Evolutionary conservation across 92 coral and sea anemone genomes (phyloP).

Genomic region (Porites evermanni): DNA sequence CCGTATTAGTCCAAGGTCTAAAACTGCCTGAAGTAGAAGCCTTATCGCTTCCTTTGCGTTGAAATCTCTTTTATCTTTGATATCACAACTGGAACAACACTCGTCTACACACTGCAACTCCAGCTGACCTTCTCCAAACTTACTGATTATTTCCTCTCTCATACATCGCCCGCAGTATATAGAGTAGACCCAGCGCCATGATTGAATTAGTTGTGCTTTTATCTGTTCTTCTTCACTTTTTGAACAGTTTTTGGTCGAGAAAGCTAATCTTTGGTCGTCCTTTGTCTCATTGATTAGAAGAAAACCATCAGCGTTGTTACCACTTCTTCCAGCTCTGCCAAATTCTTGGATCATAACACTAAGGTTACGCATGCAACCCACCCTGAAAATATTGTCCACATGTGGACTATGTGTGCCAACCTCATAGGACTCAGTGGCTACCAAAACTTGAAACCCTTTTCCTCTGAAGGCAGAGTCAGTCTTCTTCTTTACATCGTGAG

Average conservation of each 20-base stretch:
- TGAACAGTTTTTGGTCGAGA: slow-evolving; percentile 39
- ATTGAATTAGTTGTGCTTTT: slow-evolving; percentile 24
- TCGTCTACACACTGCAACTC: slow-evolving; percentile 30
- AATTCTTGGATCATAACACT: slow-evolving; percentile 65
- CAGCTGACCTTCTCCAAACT: slow-evolving; percentile 45
- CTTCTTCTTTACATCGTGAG: slow-evolving; percentile 24
- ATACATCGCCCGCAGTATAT: slow-evolving; percentile 55
- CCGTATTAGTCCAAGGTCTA: slow-evolving; percentile 35
- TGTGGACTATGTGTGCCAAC: slow-evolving; percentile 78
- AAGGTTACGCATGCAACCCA: slow-evolving; percentile 75
- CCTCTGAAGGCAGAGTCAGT: slow-evolving; percentile 42
- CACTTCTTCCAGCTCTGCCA: slow-evolving; percentile 73
- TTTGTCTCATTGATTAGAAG: slow-evolving; percentile 56
- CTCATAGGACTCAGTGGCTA: slow-evolving; percentile 75
- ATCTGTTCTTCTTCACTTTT: slow-evolving; percentile 29
- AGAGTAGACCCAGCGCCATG: slow-evolving; percentile 67
- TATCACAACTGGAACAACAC: slow-evolving; percentile 73
- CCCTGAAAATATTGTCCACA: slow-evolving; percentile 54
- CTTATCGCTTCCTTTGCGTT: slow-evolving; percentile 42
- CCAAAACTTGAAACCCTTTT: slow-evolving; percentile 59
- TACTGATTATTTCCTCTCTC: slow-evolving; percentile 31
- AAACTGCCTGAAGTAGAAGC: slow-evolving; percentile 44
- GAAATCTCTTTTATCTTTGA: slow-evolving; percentile 29
- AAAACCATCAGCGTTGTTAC: slow-evolving; percentile 54
- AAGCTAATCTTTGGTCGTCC: slow-evolving; percentile 65